Percentiles rank a stretch among this genome's conserved stretches.
Evolutionary conservation across 1,140 invertebrate species (phyloP).

Genomic region (Daktulosphaira vitifoliae): DNA sequence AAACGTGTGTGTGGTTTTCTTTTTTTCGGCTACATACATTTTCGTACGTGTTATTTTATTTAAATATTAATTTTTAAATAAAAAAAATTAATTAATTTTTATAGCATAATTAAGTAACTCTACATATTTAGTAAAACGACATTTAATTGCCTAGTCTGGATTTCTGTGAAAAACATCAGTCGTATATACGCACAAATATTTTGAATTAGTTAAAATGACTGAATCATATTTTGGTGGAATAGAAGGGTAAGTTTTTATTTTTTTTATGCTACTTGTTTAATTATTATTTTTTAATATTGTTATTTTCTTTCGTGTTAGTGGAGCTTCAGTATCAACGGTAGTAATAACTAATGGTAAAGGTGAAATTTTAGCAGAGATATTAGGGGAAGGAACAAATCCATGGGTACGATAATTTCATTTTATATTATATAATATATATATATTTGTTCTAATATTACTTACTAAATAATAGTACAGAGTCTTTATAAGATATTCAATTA

Average conservation of each 20-base stretch:
- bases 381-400: slow-evolving; percentile 71
- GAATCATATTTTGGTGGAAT: slow-evolving; percentile 44
- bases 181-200: no score
- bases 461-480: slow-evolving; percentile 51
- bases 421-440: neutral
- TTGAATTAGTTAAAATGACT: no score
- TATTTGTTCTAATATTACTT: slow-evolving; percentile 55
- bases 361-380: slow-evolving; percentile 52
- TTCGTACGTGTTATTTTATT: no score
- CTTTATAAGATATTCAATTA: slow-evolving; percentile 53
- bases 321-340: slow-evolving; percentile 70
- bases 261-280: slow-evolving; percentile 1
- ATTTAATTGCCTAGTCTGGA: no score
- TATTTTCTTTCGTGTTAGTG: slow-evolving; percentile 52
- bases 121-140: no score
- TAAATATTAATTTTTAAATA: no score
- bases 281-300: slow-evolving; percentile 13
- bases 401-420: slow-evolving; percentile 51
- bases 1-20: no score
- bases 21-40: no score
- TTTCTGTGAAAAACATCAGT: no score
- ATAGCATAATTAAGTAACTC: no score
- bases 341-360: slow-evolving; percentile 65
- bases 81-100: no score
- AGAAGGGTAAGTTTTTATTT: slow-evolving; percentile 44